Evolutionary conservation across 1,140 invertebrate species (phyloP).

Genomic region (Tachypleus tridentatus): DNA sequence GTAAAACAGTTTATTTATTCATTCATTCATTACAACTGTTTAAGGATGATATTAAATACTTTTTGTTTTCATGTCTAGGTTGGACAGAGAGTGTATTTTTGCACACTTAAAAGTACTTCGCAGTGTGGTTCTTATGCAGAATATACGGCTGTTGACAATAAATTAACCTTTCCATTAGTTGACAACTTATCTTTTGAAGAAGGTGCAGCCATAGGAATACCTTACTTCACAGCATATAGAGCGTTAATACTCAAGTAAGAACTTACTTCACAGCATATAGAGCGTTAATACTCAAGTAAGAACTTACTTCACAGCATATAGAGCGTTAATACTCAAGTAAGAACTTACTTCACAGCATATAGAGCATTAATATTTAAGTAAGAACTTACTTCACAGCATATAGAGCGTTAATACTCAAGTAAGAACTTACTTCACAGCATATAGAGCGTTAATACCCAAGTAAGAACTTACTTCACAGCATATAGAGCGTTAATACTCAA

Average conservation of each 20-base stretch:
- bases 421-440: no score
- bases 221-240: conserved; percentile 47
- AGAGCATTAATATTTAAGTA: conserved; percentile 40
- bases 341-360: conserved; percentile 43
- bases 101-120: conserved; percentile 19
- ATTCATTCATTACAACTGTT: not conserved
- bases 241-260: conserved; percentile 38
- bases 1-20: not conserved
- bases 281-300: no score
- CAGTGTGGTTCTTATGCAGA: conserved; percentile 41
- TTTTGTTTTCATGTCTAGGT: conserved; percentile 29
- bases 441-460: no score
- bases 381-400: conserved; percentile 6
- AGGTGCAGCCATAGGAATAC: conserved; percentile 44
- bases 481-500: conserved; percentile 39
- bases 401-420: no score
- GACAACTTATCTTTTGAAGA: conserved; percentile 38
- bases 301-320: no score
- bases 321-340: no score
- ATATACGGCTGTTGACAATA: conserved; percentile 32
- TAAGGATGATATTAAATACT: not conserved
- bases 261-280: not conserved
- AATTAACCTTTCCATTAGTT: conserved; percentile 32
- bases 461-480: conserved; percentile 41
- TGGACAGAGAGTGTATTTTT: conserved; percentile 42